Evolutionary conservation across 2,797 vertebrate species (phyloP), one percentile per base, ranked within the genome.

Genomic region (Parauchenoglanis ngamensis): DNA sequence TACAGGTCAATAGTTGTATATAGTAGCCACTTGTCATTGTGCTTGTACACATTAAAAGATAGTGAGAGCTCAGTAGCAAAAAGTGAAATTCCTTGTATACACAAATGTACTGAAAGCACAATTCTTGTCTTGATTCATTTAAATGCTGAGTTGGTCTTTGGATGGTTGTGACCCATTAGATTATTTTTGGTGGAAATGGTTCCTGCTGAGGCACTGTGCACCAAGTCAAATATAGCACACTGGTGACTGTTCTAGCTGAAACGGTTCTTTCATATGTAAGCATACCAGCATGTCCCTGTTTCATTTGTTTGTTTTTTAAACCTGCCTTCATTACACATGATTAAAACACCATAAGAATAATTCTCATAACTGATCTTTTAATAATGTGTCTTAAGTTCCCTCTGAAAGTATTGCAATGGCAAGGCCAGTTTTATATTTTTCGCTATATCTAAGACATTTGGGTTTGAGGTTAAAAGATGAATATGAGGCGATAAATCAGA

Each of bases 161-260:
- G 7, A 28, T 49, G 59, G 23, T 80, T 44, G 25, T 19, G 59
- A 82, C 8, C 61, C 0, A 1, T 49, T 67, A 25, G 15, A n/a
- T 2, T 54, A 10, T 57, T 40, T 13, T 35, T 35, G 31, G 28
- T n/a, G 21, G 25, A 7, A 2, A 12, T 86, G 23, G 10, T 82
- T n/a, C 1, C 35, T 86, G 13, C 0, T 19, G 56, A 23, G 40
- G 54, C 4, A 11, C 25, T 54, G 44, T 63, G n/a, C 28, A 19
- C 75, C 63, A 76, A 65, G 28, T 59, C 25, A 84, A 86, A 87
- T 57, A 77, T 84, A 12, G 28, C 82, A 81, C 59, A 52, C 12
- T 81, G 49, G 82, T 87, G 82, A 86, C 68, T 54, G 79, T 15
- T 76, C 31, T 46, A 86, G 21, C 44, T 88, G 65, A 68, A 44